A percentile compares a stretch with the other conserved stretches of the same genome.
Conservation (phyloP, 2,888 invertebrate genomes). For the Brachyptera putata region DNA sequence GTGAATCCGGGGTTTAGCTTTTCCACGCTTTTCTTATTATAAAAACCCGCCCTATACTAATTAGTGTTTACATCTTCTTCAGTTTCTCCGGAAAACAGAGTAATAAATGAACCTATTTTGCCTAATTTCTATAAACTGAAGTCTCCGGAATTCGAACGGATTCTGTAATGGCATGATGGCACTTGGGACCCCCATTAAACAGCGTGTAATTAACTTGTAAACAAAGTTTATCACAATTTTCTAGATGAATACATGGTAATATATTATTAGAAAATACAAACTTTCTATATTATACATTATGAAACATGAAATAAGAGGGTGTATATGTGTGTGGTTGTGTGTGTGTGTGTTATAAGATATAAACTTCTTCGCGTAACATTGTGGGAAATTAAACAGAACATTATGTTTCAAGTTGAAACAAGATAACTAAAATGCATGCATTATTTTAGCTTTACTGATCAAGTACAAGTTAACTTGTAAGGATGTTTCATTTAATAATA, state of each 20-base stretch:
- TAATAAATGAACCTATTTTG: slow-evolving; percentile 31
- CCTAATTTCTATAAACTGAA: slow-evolving; percentile 31
- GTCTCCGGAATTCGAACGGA: slow-evolving; percentile 11
- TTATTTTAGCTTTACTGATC: not conserved
- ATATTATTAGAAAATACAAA: slow-evolving; percentile 22
- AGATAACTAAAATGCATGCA: not conserved
- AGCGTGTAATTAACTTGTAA: slow-evolving; percentile 27
- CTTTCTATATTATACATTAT: too few species aligned
- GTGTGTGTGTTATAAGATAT: not conserved
- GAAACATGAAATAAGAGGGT: slow-evolving; percentile 3
- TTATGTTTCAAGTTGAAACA: not conserved
- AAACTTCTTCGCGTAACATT: slow-evolving; percentile 8
- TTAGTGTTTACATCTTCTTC: slow-evolving; percentile 10
- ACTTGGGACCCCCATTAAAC: slow-evolving; percentile 28
- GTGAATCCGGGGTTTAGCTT: not conserved
- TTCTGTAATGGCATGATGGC: slow-evolving; percentile 25
- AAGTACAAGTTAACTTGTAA: too few species aligned
- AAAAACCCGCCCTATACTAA: not conserved
- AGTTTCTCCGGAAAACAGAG: slow-evolving; percentile 24
- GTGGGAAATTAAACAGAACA: slow-evolving; percentile 17
- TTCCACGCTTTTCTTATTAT: not conserved
- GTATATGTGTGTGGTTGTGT: not conserved
- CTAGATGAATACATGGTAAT: slow-evolving; percentile 20
- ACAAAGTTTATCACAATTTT: slow-evolving; percentile 29
- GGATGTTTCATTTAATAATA: not conserved